Evolutionary conservation across 2,888 invertebrate genomes (phyloP), one percentile per base, ranked within the genome.

Genomic region (Aphodius sticticus): DNA sequence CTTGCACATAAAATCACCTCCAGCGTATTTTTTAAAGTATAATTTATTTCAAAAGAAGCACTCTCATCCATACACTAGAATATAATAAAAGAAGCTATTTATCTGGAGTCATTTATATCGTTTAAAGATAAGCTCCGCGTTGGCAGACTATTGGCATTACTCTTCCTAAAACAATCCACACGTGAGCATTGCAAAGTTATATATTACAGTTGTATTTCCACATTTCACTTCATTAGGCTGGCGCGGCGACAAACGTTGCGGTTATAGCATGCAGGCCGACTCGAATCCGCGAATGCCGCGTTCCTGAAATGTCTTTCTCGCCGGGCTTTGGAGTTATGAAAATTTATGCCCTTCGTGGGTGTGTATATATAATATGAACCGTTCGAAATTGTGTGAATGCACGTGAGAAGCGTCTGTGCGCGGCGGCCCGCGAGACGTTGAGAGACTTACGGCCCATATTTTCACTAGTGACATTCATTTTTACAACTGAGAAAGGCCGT

Each of bases 301-400:
- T 53, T 53, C 53, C 53, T 53, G 53, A 53, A 53, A 53, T 53
- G 53, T 53, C 53, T 53, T 53, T 53, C 53, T 53, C 53, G 53
- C 53, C 53, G 53, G 12, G 53, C 53, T 53, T 26, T 53, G 53
- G 53, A 53, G 53, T 53, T 53, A 53, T 12, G 26, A 26, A 26
- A 26, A 26, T 53, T 53, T 12, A 53, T 12, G 53, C 9, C 9
- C 53, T 7, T 53, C 12, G 53, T 53, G 53, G 7, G 53, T 53
- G 53, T 53, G 53, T 53, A 12, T 53, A 53, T 53, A 53, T 53
- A 53, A 53, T 53, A 53, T 53, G 53, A 53, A 53, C 53, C 53
- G 53, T 53, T 53, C 53, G 53, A 12, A 53, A 53, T 53, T 53
- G 53, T 53, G 53, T 53, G 53, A 7, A 53, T 9, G 53, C 26